These are phyloP conservation scores for Cantharis rustica DNA, from an alignment of 2,888 invertebrate genomes.

Conservation along the genomic window DNA sequence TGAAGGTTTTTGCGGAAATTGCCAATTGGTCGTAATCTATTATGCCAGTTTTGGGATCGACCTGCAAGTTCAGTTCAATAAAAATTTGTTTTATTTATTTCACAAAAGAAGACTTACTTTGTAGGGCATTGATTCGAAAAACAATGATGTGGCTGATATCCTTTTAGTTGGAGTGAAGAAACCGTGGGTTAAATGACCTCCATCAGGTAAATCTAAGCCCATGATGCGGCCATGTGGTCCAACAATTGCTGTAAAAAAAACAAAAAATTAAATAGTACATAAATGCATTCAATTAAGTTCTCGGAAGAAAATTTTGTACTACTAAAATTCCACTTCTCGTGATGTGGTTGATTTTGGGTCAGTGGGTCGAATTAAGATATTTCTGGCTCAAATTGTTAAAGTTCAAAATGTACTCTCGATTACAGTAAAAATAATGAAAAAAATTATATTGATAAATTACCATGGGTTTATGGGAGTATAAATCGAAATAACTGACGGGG, in stretches of 20 bases:
- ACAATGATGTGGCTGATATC: constrained; percentile 96
- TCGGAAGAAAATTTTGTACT: too few species aligned
- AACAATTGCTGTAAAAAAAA: constrained; percentile 57
- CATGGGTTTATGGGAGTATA: too few species aligned
- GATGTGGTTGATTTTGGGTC: too few species aligned
- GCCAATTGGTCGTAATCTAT: constrained; percentile 92
- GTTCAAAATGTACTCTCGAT: too few species aligned
- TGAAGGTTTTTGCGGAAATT: constrained; percentile 82
- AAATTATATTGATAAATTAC: too few species aligned
- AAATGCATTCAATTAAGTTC: too few species aligned
- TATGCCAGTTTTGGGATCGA: constrained; percentile 77
- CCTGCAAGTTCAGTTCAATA: constrained; percentile 44
- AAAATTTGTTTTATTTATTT: background rate
- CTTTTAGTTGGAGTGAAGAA: constrained; percentile 90
- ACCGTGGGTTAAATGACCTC: constrained; percentile 93
- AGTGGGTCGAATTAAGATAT: too few species aligned
- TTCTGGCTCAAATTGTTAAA: too few species aligned
- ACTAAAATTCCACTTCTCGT: too few species aligned
- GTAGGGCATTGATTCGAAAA: constrained; percentile 98
- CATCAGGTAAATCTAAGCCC: constrained; percentile 95
- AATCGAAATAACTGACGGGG: too few species aligned
- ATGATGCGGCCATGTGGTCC: constrained; percentile 96
- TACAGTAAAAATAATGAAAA: too few species aligned
- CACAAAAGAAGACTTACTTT: constrained; percentile 63
- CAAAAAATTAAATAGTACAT: constrained; percentile 25